These are phyloP conservation scores for Diarsia brunnea DNA, from an alignment of 2,888 invertebrate genomes.

Conservation along the genomic window DNA sequence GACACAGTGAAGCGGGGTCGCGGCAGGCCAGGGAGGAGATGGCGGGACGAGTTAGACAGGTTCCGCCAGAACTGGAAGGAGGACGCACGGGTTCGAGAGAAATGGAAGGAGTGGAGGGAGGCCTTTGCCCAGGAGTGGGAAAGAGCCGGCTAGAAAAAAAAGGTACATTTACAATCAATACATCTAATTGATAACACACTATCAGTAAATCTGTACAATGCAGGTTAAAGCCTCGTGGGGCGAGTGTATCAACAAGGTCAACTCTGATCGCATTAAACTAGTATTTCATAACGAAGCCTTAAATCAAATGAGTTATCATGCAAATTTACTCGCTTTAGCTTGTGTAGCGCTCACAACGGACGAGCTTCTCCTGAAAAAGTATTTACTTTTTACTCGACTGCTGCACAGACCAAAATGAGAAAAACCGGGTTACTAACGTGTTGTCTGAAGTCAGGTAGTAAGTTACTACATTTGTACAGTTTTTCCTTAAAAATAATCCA, in stretches of 20 bases:
- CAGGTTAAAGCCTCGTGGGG: neutral
- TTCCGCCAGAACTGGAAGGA: too few species aligned
- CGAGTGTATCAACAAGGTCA: neutral
- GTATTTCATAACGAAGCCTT: neutral
- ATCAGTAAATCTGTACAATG: neutral
- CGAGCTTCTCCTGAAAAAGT: too few species aligned
- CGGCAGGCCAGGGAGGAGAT: too few species aligned
- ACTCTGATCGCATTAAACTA: neutral
- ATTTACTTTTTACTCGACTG: neutral
- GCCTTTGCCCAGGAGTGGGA: too few species aligned
- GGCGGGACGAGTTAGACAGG: too few species aligned
- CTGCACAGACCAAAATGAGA: neutral
- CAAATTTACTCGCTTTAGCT: neutral
- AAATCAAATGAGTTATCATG: conserved; percentile 14
- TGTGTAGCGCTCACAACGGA: neutral
- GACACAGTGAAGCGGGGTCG: too few species aligned
- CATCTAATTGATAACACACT: neutral
- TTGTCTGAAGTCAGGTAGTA: neutral
- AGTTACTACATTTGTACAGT: neutral
- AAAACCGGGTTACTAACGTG: neutral
- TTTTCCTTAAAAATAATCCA: neutral
- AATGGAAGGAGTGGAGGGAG: too few species aligned
- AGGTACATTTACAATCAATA: neutral
- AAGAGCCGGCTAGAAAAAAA: too few species aligned
- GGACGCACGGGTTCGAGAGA: too few species aligned